These are phyloP conservation scores for Sciurus niger DNA, from an alignment of 2,113 vertebrate genomes.

Conservation along the genomic window DNA sequence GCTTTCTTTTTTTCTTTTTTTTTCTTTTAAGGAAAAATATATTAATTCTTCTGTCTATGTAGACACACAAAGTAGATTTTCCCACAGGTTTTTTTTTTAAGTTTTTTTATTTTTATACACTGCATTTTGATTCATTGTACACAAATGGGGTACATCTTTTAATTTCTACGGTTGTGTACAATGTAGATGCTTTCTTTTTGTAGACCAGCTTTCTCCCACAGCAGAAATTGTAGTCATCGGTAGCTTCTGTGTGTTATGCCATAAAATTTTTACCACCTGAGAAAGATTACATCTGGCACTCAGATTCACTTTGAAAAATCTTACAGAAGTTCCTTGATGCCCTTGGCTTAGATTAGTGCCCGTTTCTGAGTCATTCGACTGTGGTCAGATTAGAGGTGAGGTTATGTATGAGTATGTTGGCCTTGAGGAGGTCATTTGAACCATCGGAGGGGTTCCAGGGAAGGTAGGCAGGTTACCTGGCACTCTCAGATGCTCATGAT, in stretches of 20 bases:
- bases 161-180: too few relatives aligned
- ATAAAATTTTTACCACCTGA: neutral
- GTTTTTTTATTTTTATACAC: too few relatives aligned
- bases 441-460: neutral
- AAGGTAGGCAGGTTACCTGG: neutral
- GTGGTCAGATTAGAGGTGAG: neutral
- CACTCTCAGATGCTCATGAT: neutral
- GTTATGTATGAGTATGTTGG: neutral
- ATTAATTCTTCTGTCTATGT: too few relatives aligned
- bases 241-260: neutral
- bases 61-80: too few relatives aligned
- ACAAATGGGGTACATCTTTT: too few relatives aligned
- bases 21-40: neutral
- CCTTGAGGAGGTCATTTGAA: neutral
- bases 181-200: neutral
- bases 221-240: neutral
- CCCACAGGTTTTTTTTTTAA: too few relatives aligned
- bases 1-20: neutral
- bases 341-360: neutral
- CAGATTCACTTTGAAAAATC: neutral
- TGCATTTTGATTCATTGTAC: too few relatives aligned
- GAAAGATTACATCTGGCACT: neutral
- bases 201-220: neutral
- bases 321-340: neutral
- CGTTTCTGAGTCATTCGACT: neutral